Percentiles rank a stretch among this genome's conserved stretches.
Evolutionary conservation across 35 echinoderm and acorn worm genomes (phyloP).

Genomic region (Patiria miniata): DNA sequence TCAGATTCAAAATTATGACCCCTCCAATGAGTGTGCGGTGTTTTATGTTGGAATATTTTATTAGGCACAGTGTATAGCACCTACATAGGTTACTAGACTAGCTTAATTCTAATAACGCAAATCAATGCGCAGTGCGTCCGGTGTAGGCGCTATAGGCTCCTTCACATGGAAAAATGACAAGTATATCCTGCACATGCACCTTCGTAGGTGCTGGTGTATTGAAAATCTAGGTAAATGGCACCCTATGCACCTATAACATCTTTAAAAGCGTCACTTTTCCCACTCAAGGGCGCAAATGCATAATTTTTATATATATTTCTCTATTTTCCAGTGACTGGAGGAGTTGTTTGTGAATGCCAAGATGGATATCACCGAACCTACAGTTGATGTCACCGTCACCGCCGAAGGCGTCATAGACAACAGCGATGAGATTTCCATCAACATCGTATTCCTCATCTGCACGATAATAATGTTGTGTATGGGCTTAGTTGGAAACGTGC

Average conservation of each 20-base stretch:
- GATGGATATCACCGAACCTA: not conserved
- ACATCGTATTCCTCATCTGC: slow-evolving; percentile 50
- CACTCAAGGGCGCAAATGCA: not conserved
- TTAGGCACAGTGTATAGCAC: too few relatives aligned
- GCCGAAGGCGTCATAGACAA: not conserved
- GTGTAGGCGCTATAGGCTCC: too few relatives aligned
- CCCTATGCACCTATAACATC: not conserved
- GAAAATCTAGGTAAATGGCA: not conserved
- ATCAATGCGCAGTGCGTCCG: too few relatives aligned
- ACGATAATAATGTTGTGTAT: slow-evolving; percentile 42
- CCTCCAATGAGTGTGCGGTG: too few relatives aligned
- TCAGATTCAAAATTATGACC: too few relatives aligned
- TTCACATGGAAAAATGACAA: not conserved
- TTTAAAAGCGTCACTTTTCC: too few relatives aligned
- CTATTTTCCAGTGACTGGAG: slow-evolving; percentile 5
- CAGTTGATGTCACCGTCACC: not conserved
- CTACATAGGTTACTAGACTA: too few relatives aligned
- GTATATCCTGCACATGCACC: not conserved
- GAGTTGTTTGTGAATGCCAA: not conserved
- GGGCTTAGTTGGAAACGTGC: slow-evolving; percentile 71
- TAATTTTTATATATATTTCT: slow-evolving; percentile 1
- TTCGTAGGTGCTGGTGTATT: not conserved
- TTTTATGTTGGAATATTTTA: too few relatives aligned
- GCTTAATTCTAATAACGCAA: too few relatives aligned
- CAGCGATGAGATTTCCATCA: slow-evolving; percentile 21